Evolutionary conservation across 2,888 invertebrate genomes (phyloP), one percentile per base, ranked within the genome.

Genomic region (Oeneis ivallda): DNA sequence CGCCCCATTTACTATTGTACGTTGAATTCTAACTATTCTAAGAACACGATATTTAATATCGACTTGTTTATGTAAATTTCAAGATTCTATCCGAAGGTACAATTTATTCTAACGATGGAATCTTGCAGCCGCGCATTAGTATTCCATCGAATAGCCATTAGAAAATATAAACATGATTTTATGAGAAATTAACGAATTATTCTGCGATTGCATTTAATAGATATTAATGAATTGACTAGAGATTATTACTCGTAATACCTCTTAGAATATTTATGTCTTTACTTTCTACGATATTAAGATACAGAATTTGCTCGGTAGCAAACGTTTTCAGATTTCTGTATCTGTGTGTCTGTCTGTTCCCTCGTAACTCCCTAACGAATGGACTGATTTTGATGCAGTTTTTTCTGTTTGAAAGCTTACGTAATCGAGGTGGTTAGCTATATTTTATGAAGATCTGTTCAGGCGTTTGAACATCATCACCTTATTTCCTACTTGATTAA

Each of bases 51-150:
- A 63, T 56, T 68, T 41, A 65, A 63, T 59, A 68, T 65, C 59
- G 37, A 61, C 59, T 59, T 68, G 68, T 68, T 63, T 68, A 68
- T 68, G 68, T 63, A 59, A 68, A 68, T 68, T 54, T 9, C 26
- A 15, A 60, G 68, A 68, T 67, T 62, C 49, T 64, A 67, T 65
- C 65, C 47, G 49, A 15, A 62, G 10, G 49, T 26, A 62, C 53
- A 65, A 60, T 66, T 65, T 65, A 67, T 67, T 67, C 61, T 37
- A 67, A 65, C 64, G 64, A 62, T 58, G 43, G 61, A 65, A 62
- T 67, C 65, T 54, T 4, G 56, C 19, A 41, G 49, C 56, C 32
- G 49, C 39, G 32, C 56, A 63, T 64, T 67, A 50, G 53, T 61
- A 50, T 59, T 50, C 60, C 64, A 60, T 67, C 63, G 54, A 57